Conservation (phyloP, 2,797 vertebrate species). For the Melanotaenia trifasciata region DNA sequence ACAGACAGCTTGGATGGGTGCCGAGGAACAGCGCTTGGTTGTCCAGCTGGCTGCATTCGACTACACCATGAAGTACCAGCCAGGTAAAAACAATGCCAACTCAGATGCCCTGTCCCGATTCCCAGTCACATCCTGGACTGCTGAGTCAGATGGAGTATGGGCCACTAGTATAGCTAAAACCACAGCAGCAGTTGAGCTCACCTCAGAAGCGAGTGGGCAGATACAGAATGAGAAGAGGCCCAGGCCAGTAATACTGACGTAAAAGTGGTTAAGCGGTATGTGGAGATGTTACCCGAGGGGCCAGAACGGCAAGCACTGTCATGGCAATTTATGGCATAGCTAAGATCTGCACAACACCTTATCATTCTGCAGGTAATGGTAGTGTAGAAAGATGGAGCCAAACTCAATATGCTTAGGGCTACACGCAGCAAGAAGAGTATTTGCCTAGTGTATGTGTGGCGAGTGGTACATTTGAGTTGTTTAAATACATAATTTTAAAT, state of each 20-base stretch:
- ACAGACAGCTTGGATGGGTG: accelerated
- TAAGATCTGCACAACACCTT: not conserved
- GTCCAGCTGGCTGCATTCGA: not conserved
- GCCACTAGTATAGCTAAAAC: no score
- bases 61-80: not conserved
- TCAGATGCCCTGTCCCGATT: not conserved
- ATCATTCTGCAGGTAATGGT: not conserved
- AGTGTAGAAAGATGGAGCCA: not conserved
- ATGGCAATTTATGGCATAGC: not conserved
- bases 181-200: no score
- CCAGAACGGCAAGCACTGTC: no score
- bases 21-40: not conserved
- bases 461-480: no score
- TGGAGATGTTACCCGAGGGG: no score
- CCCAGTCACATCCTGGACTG: not conserved
- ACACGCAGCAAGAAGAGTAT: not conserved
- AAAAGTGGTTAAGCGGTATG: no score
- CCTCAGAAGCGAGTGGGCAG: no score
- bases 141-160: no score
- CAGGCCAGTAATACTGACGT: no score
- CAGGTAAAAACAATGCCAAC: not conserved
- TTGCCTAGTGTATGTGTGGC: not conserved
- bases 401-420: not conserved
- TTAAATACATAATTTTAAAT: no score
- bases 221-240: no score